Evolutionary conservation across 2,888 invertebrate genomes (phyloP).

Genomic region (Carcina quercana): DNA sequence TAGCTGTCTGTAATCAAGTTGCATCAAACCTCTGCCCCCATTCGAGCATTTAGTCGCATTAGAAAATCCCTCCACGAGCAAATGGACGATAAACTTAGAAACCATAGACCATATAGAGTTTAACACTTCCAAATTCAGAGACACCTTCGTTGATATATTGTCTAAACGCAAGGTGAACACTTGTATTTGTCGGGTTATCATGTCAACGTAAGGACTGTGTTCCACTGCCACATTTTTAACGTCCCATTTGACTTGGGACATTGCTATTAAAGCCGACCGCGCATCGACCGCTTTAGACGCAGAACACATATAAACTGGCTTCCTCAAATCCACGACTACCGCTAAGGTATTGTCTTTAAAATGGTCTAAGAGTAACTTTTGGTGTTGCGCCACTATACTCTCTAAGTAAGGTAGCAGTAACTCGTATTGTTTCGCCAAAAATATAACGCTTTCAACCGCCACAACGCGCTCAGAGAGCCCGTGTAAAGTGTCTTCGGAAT

Average conservation of each 20-base stretch:
- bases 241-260: conserved; percentile 96
- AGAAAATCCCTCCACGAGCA: conserved; percentile 95
- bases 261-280: conserved; percentile 83
- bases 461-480: conserved; percentile 91
- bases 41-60: conserved; percentile 95
- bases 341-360: conserved; percentile 84
- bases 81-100: conserved; percentile 88
- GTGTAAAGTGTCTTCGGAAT: conserved; percentile 80
- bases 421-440: conserved; percentile 91
- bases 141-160: conserved; percentile 80
- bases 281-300: conserved; percentile 87
- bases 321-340: conserved; percentile 82
- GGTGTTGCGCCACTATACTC: conserved; percentile 83
- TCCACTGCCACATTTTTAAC: conserved; percentile 96
- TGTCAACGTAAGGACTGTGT: conserved; percentile 92
- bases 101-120: conserved; percentile 90
- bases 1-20: conserved; percentile 96
- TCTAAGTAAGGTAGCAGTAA: conserved; percentile 89
- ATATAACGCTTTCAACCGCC: conserved; percentile 94
- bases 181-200: conserved; percentile 83
- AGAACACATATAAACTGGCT: conserved; percentile 91
- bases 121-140: conserved; percentile 80
- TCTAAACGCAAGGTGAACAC: conserved; percentile 86
- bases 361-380: conserved; percentile 78
- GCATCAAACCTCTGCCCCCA: conserved; percentile 97